Conservation (phyloP, 2,888 invertebrate species). For the Nymphalis c-album region DNA sequence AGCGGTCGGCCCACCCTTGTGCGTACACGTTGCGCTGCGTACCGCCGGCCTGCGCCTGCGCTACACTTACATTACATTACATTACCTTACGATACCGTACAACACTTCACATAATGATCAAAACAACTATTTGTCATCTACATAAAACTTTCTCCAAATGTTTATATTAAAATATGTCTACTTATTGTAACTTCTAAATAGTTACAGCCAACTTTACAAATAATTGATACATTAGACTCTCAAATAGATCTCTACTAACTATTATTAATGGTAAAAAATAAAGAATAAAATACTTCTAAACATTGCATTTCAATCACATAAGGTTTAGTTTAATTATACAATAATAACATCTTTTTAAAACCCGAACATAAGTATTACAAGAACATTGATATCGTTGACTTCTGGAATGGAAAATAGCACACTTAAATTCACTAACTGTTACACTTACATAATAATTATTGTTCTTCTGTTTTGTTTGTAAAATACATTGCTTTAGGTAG, state of each 20-base stretch:
- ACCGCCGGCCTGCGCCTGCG: conserved; percentile 20
- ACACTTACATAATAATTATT: conserved; percentile 81
- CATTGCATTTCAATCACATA: conserved; percentile 82
- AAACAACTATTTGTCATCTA: conserved; percentile 80
- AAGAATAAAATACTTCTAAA: conserved; percentile 82
- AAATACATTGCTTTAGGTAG: conserved; percentile 80
- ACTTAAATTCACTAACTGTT: conserved; percentile 82
- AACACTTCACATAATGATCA: conserved; percentile 80
- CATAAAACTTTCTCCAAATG: conserved; percentile 81
- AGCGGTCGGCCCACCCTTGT: conserved; percentile 62
- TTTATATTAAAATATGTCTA: conserved; percentile 82
- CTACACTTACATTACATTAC: conserved; percentile 33
- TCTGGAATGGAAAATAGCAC: conserved; percentile 82
- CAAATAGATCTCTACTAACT: conserved; percentile 82
- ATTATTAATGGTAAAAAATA: conserved; percentile 82
- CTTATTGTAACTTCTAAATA: conserved; percentile 81
- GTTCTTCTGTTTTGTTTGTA: conserved; percentile 81
- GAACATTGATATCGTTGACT: conserved; percentile 81
- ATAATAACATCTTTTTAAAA: conserved; percentile 80
- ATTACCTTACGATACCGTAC: conserved; percentile 56
- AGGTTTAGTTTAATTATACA: conserved; percentile 81
- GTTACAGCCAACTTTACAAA: conserved; percentile 82
- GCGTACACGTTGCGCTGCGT: conserved; percentile 77
- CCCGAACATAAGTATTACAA: conserved; percentile 79
- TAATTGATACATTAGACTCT: conserved; percentile 82